Percentiles rank a stretch among this genome's conserved stretches.
These are phyloP conservation scores for Ceratina australensis DNA, from an alignment of 1,140 invertebrate genomes.

Conservation along the genomic window DNA sequence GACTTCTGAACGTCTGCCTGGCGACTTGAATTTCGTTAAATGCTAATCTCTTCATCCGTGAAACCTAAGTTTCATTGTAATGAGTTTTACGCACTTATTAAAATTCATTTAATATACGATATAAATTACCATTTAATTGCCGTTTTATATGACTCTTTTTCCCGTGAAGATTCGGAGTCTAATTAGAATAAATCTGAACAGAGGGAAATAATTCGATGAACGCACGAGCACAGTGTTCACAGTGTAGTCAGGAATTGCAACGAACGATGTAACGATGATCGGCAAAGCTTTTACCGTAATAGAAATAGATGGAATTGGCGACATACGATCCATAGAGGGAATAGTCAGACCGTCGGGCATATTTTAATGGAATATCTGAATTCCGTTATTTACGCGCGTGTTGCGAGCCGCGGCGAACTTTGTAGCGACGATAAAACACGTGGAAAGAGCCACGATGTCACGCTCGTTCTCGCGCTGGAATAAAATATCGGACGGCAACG, in stretches of 20 bases:
- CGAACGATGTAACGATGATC: slow-evolving; percentile 20
- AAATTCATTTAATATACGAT: too few species aligned
- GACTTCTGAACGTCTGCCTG: neutral
- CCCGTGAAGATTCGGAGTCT: too few species aligned
- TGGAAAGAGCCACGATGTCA: slow-evolving; percentile 2
- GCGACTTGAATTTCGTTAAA: too few species aligned
- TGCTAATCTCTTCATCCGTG: too few species aligned
- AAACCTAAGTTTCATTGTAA: too few species aligned
- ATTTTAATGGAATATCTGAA: slow-evolving; percentile 40
- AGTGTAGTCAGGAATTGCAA: neutral
- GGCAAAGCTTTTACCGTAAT: slow-evolving; percentile 27
- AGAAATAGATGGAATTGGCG: neutral
- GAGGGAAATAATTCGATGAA: too few species aligned
- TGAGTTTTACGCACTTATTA: too few species aligned
- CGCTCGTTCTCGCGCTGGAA: neutral
- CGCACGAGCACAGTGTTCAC: neutral
- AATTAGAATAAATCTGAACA: too few species aligned
- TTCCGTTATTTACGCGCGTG: slow-evolving; percentile 29
- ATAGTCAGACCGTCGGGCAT: slow-evolving; percentile 7
- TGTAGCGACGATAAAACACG: slow-evolving; percentile 25
- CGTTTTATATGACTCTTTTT: too few species aligned
- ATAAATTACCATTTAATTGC: too few species aligned
- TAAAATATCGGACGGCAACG: slow-evolving; percentile 21
- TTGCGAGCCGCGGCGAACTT: slow-evolving; percentile 22
- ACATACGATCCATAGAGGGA: slow-evolving; percentile 14